A percentile compares a stretch with the other conserved stretches of the same genome.
These are phyloP conservation scores for Oxyruncus cristatus DNA, from an alignment of 2,113 vertebrate species.

Conservation along the genomic window DNA sequence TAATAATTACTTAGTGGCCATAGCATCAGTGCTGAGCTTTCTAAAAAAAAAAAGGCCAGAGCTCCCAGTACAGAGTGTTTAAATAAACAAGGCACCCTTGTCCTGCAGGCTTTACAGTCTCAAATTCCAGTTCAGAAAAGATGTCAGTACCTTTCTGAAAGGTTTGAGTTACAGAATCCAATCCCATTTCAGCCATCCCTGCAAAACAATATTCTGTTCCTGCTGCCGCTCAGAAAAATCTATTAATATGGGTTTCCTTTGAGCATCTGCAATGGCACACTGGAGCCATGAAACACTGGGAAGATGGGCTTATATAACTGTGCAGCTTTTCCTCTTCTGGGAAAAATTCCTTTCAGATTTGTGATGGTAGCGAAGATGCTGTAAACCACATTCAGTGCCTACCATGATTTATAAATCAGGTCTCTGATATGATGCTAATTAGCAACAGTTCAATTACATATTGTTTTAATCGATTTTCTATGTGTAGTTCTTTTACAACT, in stretches of 20 bases:
- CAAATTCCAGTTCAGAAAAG: background rate
- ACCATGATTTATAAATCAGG: background rate
- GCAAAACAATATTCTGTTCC: background rate
- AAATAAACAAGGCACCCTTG: background rate
- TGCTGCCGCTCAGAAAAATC: background rate
- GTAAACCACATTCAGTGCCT: background rate
- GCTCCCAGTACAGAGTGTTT: background rate
- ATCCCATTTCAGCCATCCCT: background rate
- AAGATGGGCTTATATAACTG: background rate
- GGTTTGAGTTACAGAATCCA: background rate
- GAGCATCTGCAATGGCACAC: slow-evolving; percentile 31
- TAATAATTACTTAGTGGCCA: background rate
- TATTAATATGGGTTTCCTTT: background rate
- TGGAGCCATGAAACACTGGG: background rate
- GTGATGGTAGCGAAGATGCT: background rate
- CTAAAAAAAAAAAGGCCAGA: background rate
- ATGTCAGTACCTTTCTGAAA: background rate
- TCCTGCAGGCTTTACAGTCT: background rate
- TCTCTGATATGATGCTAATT: background rate
- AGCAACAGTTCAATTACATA: background rate
- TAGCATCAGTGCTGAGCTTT: background rate
- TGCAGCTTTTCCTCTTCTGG: background rate
- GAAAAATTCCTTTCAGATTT: background rate
- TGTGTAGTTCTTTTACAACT: background rate
- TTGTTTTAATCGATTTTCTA: background rate